phyloP scores from a whole-genome alignment of 2,888 invertebrate species.

The Chelonus formosanus region DNA sequence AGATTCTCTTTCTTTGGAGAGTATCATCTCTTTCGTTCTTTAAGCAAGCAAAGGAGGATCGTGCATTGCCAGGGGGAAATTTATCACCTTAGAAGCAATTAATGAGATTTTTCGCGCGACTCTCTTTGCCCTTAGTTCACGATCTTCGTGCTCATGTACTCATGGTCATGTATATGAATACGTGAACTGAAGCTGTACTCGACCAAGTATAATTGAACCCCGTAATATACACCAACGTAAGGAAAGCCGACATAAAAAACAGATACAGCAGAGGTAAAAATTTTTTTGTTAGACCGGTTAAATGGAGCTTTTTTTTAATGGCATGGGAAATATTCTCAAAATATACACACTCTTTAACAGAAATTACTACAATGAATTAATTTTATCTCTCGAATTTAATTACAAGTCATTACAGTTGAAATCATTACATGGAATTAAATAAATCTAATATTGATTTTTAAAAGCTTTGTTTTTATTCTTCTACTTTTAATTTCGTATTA shows the following conservation, averaged over 20 bases:
- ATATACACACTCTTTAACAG: too few species aligned
- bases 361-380: too few species aligned
- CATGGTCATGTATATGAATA: constrained; percentile 24
- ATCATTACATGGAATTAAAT: too few species aligned
- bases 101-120: constrained; percentile 57
- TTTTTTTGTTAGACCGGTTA: too few species aligned
- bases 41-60: constrained; percentile 44
- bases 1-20: constrained; percentile 14
- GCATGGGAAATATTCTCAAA: too few species aligned
- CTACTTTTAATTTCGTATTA: too few species aligned
- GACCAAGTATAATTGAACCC: not conserved
- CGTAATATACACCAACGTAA: not conserved
- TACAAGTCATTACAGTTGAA: too few species aligned
- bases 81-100: constrained; percentile 64
- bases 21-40: constrained; percentile 30
- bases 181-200: not conserved
- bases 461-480: too few species aligned
- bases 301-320: too few species aligned
- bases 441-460: too few species aligned
- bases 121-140: constrained; percentile 48
- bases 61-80: constrained; percentile 62
- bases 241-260: constrained; percentile 2
- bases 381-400: too few species aligned
- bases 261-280: not conserved
- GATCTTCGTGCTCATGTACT: constrained; percentile 50